A percentile compares a stretch with the other conserved stretches of the same genome.
These are phyloP conservation scores for Rotaria macrura DNA, from an alignment of 2,888 invertebrate species.

Conservation along the genomic window DNA sequence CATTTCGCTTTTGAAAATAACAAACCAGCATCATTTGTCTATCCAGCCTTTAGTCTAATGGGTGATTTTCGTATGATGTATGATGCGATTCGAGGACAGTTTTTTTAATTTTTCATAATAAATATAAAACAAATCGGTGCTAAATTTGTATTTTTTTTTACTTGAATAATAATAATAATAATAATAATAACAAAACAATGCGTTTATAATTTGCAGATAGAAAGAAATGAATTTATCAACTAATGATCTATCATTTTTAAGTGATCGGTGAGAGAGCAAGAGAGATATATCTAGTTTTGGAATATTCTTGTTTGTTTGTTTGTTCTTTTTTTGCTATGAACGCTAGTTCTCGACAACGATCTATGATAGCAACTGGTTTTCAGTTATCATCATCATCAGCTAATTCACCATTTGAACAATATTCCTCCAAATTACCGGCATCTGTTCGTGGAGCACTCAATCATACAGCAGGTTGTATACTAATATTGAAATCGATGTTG, in stretches of 20 bases:
- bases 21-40: not conserved
- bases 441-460: conserved; percentile 1
- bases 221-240: not conserved
- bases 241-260: not conserved
- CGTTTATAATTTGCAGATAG: not conserved
- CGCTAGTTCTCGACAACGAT: conserved; percentile 1
- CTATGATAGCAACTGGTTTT: conserved; percentile 15
- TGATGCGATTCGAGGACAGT: not conserved
- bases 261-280: not conserved
- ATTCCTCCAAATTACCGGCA: conserved; percentile 12
- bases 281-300: not conserved
- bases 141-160: not conserved
- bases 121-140: not conserved
- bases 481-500: not conserved
- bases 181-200: too few species aligned
- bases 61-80: not conserved
- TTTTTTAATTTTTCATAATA: not conserved
- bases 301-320: too few species aligned
- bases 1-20: not conserved
- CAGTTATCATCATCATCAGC: not conserved
- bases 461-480: not conserved
- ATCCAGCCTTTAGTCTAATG: not conserved
- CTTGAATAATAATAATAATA: not conserved
- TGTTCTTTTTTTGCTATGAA: not conserved
- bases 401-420: conserved; percentile 19